These are phyloP conservation scores for Nasua narica DNA, from an alignment of 2,797 vertebrate species.

Conservation along the genomic window DNA sequence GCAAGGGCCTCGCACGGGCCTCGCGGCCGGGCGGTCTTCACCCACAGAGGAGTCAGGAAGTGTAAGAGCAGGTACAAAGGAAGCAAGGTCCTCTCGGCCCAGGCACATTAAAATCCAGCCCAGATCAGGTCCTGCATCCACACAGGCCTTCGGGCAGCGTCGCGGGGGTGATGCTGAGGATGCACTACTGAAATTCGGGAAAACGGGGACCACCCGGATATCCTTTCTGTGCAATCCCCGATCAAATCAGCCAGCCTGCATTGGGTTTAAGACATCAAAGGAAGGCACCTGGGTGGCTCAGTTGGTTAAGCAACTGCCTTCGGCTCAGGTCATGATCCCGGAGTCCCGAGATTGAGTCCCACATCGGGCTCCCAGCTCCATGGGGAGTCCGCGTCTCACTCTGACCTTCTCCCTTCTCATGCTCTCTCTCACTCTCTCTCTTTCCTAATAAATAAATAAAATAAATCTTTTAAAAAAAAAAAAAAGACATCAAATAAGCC, in stretches of 20 bases:
- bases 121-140: slow-evolving; percentile 51
- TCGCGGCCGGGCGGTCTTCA: accelerated
- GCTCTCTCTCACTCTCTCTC: too few relatives aligned
- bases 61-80: neutral
- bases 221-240: slow-evolving; percentile 54
- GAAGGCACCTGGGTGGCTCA: too few relatives aligned
- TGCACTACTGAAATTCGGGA: slow-evolving; percentile 77
- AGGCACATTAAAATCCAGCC: neutral
- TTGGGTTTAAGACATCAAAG: neutral
- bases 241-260: slow-evolving; percentile 37
- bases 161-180: slow-evolving; percentile 69
- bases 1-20: neutral
- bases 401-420: too few relatives aligned
- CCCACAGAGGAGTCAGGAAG: neutral
- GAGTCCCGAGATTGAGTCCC: too few relatives aligned
- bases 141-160: slow-evolving; percentile 65
- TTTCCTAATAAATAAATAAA: too few relatives aligned
- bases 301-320: too few relatives aligned
- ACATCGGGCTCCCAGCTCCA: too few relatives aligned
- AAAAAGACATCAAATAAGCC: slow-evolving; percentile 49
- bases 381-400: too few relatives aligned
- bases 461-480: too few relatives aligned
- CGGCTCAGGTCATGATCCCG: too few relatives aligned
- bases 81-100: slow-evolving; percentile 27
- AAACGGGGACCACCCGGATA: slow-evolving; percentile 70